Percentiles rank a stretch among this genome's conserved stretches.
These are phyloP conservation scores for Leptatherina wallacei DNA, from an alignment of 2,797 vertebrate genomes.

Conservation along the genomic window DNA sequence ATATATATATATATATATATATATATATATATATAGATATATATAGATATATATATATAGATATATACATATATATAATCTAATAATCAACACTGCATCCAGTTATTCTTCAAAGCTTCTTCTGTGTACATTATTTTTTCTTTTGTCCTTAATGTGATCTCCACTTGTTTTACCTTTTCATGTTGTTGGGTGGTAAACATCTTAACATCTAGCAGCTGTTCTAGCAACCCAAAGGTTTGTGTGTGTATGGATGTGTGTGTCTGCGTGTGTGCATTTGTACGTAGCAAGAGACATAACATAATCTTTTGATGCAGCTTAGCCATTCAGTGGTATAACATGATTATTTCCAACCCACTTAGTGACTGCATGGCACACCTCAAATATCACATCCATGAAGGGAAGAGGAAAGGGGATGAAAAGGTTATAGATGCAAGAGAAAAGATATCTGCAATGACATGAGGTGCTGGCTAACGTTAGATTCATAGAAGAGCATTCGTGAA, in stretches of 20 bases:
- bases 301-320: constrained; percentile 73
- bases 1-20: too few relatives aligned
- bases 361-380: constrained; percentile 67
- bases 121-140: neutral
- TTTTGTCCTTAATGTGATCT: neutral
- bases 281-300: constrained; percentile 50
- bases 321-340: constrained; percentile 81
- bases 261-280: constrained; percentile 1
- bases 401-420: neutral
- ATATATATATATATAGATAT: too few relatives aligned
- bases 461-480: neutral
- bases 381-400: constrained; percentile 33
- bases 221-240: constrained; percentile 41
- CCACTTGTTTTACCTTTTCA: constrained; percentile 43
- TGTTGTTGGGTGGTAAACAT: constrained; percentile 54
- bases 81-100: too few relatives aligned
- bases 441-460: neutral
- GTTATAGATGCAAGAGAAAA: neutral
- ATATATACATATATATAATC: too few relatives aligned
- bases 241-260: constrained; percentile 19
- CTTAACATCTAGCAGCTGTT: constrained; percentile 68
- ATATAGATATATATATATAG: too few relatives aligned
- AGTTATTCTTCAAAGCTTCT: neutral
- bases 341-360: constrained; percentile 85
- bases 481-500: neutral